Evolutionary conservation across 2,113 vertebrate genomes (phyloP).

Genomic region (Miniopterus natalensis): DNA sequence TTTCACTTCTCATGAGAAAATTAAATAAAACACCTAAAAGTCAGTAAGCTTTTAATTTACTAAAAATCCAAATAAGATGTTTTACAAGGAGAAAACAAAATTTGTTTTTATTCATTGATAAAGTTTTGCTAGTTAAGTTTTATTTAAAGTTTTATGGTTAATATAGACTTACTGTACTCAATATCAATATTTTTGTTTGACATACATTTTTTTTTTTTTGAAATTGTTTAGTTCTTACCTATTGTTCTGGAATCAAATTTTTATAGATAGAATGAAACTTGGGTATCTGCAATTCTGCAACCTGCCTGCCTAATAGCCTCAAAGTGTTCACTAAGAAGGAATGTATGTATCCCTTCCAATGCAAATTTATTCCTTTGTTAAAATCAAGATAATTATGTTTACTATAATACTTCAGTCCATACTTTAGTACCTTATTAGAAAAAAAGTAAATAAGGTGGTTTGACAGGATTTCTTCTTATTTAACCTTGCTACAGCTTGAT

Average conservation of each 20-base stretch:
- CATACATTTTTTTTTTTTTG: background rate
- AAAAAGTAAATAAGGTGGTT: background rate
- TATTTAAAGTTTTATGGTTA: conserved; percentile 16
- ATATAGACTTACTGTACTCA: background rate
- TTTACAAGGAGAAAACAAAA: conserved; percentile 22
- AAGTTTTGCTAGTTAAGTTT: conserved; percentile 21
- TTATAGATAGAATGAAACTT: conserved; percentile 23
- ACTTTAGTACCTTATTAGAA: background rate
- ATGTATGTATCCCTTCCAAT: background rate
- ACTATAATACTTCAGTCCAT: background rate
- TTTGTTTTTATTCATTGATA: conserved; percentile 18
- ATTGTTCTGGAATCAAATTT: background rate
- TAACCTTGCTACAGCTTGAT: background rate
- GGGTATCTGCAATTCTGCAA: background rate
- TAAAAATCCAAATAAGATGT: background rate
- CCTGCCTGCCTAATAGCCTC: background rate
- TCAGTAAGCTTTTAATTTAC: background rate
- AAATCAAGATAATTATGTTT: background rate
- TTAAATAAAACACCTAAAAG: conserved; percentile 28
- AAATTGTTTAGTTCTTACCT: background rate
- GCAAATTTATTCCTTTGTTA: background rate
- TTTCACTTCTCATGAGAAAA: conserved; percentile 33
- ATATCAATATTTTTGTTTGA: background rate
- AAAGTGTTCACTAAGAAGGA: background rate
- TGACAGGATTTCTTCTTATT: background rate